phyloP scores from a whole-genome alignment of 2,113 vertebrate genomes.

The Macquaria ambigua region DNA sequence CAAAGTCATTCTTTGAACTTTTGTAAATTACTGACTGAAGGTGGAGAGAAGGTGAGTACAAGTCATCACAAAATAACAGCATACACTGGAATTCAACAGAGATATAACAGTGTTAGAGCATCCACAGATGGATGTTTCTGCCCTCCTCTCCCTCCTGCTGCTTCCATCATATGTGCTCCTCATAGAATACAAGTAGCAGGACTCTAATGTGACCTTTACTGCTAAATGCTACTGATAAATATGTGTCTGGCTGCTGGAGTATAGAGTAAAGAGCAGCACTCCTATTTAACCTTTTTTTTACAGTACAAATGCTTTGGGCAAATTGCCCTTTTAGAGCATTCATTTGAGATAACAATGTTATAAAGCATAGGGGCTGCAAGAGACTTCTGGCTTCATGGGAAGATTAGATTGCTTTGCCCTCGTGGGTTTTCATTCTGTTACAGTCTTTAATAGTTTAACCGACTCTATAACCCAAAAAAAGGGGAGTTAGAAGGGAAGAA shows the following conservation, averaged over 20 bases:
- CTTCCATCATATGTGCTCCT: conserved; percentile 2
- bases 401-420: conserved; percentile 58
- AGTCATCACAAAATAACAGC: neutral
- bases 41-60: neutral
- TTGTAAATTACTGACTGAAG: neutral
- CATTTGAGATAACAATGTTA: conserved; percentile 66
- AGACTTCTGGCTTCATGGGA: conserved; percentile 52
- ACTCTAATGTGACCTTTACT: conserved; percentile 63
- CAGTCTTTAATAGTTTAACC: conserved; percentile 39
- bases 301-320: conserved; percentile 56
- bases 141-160: neutral
- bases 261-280: too few species aligned
- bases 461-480: conserved; percentile 28
- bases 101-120: neutral
- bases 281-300: too few species aligned
- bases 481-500: conserved; percentile 22
- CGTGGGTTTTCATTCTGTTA: conserved; percentile 43
- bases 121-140: conserved; percentile 16
- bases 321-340: conserved; percentile 64
- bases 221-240: conserved; percentile 51
- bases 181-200: conserved; percentile 34
- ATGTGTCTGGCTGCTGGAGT: conserved; percentile 29
- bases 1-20: neutral
- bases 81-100: neutral
- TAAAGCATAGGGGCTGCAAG: conserved; percentile 43